Percentiles rank a stretch among this genome's conserved stretches.
Conservation (phyloP, 1,140 invertebrate genomes). For the Cotesia vestalis region DNA sequence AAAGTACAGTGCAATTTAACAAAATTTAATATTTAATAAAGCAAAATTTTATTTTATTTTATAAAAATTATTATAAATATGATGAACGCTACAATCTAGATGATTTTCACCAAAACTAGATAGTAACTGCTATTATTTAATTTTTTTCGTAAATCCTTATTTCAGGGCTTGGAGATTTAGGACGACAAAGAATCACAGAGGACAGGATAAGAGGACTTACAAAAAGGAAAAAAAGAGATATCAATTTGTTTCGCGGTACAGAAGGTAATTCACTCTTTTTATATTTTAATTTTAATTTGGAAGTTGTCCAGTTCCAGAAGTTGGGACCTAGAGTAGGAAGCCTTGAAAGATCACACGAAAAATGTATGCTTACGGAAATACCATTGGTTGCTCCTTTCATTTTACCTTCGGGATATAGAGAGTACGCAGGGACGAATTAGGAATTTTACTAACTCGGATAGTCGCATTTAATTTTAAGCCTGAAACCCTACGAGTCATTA, state of each 20-base stretch:
- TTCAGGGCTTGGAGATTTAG: too few species aligned
- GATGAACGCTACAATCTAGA: too few species aligned
- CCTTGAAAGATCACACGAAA: conserved; percentile 65
- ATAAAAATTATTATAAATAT: too few species aligned
- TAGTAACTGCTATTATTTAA: too few species aligned
- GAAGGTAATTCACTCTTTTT: conserved; percentile 37
- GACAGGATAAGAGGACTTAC: not conserved
- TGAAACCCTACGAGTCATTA: conserved; percentile 65
- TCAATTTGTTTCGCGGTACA: conserved; percentile 32
- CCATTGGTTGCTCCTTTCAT: conserved; percentile 35
- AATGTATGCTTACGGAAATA: conserved; percentile 55
- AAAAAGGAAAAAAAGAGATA: conserved; percentile 21
- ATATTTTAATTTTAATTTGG: conserved; percentile 64
- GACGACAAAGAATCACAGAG: not conserved
- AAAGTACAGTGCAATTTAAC: too few species aligned
- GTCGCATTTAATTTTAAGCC: conserved; percentile 67
- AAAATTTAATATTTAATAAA: too few species aligned
- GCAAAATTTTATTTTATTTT: too few species aligned
- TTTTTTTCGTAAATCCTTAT: too few species aligned
- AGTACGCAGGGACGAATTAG: conserved; percentile 58
- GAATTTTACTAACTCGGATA: conserved; percentile 66
- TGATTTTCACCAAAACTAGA: too few species aligned
- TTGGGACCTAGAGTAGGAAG: conserved; percentile 51
- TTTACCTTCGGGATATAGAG: conserved; percentile 15
- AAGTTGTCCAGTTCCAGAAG: conserved; percentile 60